phyloP scores from a whole-genome alignment of 2,888 invertebrate species.

The Ctenicera cuprea region DNA sequence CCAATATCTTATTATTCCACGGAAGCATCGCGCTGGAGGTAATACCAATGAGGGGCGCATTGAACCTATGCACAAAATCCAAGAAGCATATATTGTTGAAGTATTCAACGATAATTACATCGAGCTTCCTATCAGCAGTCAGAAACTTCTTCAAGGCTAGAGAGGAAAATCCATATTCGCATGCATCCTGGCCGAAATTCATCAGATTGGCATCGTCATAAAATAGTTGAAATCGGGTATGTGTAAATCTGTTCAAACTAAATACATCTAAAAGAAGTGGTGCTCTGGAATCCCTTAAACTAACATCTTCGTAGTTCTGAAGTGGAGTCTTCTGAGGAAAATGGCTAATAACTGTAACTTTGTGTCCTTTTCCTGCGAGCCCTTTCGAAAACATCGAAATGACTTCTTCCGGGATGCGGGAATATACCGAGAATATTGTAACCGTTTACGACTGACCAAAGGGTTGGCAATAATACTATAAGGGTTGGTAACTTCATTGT shows the following conservation, averaged over 20 bases:
- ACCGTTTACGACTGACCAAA: constrained; percentile 49
- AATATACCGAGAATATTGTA: constrained; percentile 80
- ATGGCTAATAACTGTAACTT: constrained; percentile 81
- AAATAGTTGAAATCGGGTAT: constrained; percentile 22
- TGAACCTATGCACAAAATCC: constrained; percentile 71
- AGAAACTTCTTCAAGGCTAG: constrained; percentile 63
- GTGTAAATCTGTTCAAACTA: constrained; percentile 21
- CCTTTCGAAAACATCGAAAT: constrained; percentile 80
- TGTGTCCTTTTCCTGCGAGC: constrained; percentile 79
- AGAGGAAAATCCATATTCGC: constrained; percentile 22
- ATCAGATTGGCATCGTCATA: background rate
- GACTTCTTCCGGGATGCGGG: constrained; percentile 82
- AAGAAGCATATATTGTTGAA: constrained; percentile 83
- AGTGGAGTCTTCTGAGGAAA: constrained; percentile 72
- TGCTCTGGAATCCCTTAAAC: constrained; percentile 67
- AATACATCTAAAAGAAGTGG: constrained; percentile 40
- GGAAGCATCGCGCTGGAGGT: constrained; percentile 73
- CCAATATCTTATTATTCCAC: constrained; percentile 71
- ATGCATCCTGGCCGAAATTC: background rate
- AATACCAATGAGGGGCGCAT: constrained; percentile 75
- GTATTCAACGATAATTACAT: constrained; percentile 80
- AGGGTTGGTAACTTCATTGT: constrained; percentile 20
- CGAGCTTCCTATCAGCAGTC: constrained; percentile 74
- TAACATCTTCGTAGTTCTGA: constrained; percentile 77
- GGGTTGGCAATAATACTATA: constrained; percentile 6